These are phyloP conservation scores for Liparis tanakae DNA, from an alignment of 2,797 vertebrate genomes.

Conservation along the genomic window DNA sequence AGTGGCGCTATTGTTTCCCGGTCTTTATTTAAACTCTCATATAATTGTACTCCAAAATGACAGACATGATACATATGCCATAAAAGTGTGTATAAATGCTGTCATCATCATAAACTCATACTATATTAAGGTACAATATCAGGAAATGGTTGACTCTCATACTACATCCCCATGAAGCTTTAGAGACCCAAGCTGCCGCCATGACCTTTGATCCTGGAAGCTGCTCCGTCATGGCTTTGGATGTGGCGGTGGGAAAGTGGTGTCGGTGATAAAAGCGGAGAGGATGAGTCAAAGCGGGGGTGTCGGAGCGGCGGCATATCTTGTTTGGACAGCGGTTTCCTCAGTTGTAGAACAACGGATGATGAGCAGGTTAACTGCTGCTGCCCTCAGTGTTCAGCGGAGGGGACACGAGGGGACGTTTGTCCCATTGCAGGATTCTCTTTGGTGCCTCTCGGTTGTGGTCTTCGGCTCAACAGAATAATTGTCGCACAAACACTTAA, in stretches of 20 bases:
- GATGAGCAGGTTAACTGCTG: conserved; percentile 51
- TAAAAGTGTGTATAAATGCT: not conserved
- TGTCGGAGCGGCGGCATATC: conserved; percentile 51
- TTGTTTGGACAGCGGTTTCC: conserved; percentile 80
- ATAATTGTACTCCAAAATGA: conserved; percentile 8
- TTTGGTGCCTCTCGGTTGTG: conserved; percentile 6
- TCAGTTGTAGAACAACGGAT: conserved; percentile 35
- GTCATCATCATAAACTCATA: not conserved
- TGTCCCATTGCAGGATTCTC: conserved; percentile 19
- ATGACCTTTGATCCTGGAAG: conserved; percentile 47
- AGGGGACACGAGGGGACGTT: conserved; percentile 44
- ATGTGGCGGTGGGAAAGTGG: conserved; percentile 60
- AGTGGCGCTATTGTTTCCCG: not conserved
- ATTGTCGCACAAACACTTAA: not conserved
- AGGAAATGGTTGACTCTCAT: conserved; percentile 4
- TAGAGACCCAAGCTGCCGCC: not conserved
- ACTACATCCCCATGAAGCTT: conserved; percentile 5
- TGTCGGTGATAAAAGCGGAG: conserved; percentile 54
- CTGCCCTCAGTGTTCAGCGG: conserved; percentile 42
- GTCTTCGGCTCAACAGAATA: not conserved
- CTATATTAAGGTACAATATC: not conserved
- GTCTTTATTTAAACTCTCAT: conserved; percentile 8
- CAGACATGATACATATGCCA: not conserved
- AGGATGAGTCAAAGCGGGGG: conserved; percentile 53
- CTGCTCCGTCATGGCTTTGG: conserved; percentile 30